A percentile compares a stretch with the other conserved stretches of the same genome.
phyloP scores from a whole-genome alignment of 2,113 vertebrate genomes.

The Heloderma charlesbogerti region DNA sequence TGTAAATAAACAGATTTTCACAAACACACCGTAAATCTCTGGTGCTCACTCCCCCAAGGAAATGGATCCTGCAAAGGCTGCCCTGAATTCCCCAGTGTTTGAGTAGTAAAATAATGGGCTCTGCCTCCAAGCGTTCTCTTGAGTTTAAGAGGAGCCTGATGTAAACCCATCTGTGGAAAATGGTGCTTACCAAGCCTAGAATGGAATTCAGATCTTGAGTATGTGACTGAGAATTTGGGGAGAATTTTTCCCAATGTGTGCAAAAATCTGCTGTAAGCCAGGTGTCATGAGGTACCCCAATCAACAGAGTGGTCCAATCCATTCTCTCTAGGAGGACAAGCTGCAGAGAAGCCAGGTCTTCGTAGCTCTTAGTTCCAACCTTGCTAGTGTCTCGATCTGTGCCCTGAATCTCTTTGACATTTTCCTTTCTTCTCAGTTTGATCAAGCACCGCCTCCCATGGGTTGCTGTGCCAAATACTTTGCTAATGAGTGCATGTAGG shows the following conservation, averaged over 20 bases:
- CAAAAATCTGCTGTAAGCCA: not conserved
- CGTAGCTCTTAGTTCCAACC: not conserved
- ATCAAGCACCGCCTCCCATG: not conserved
- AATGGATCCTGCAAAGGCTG: not conserved
- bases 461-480: slow-evolving; percentile 1
- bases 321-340: not conserved
- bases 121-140: not conserved
- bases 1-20: not conserved
- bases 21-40: not conserved
- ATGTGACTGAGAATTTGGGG: not conserved
- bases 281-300: not conserved
- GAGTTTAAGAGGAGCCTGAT: not conserved
- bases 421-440: not conserved
- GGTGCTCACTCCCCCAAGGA: not conserved
- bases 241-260: not conserved
- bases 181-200: not conserved
- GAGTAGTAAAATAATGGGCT: not conserved
- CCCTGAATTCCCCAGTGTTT: not conserved
- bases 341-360: not conserved
- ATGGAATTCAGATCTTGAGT: not conserved
- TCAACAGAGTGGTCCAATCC: not conserved
- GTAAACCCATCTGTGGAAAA: not conserved
- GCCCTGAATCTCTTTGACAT: not conserved
- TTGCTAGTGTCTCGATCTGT: not conserved
- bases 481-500: not conserved